Base-by-base conservation (phyloP, 2,797 vertebrate genomes). In the Oreochromis grahami region DNA sequence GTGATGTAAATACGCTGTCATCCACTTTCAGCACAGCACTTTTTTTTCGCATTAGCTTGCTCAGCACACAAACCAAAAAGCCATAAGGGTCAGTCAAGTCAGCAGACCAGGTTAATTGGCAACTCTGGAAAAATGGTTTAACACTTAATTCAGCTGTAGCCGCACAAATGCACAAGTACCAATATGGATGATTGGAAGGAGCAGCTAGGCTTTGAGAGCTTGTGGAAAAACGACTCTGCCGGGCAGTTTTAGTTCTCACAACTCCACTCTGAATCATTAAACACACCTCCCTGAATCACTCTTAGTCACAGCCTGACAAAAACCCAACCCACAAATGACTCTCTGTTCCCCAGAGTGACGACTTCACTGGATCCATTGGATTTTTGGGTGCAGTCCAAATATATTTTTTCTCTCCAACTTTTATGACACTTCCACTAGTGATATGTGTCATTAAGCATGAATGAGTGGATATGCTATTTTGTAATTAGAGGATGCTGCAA, bases 211-310 rank as follows among this genome's bases (percentile, higher is more conserved):
- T 87, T 92, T 85, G 70, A 78, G 76, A 63, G 32, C 52, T 77
- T 51, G 48, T 41, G 52, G 58, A 55, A 48, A 79, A 82, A 50
- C 58, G n/a, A 21, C 17, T 65, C 56, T 76, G 26, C 63, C 60
- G 50, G 63, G 43, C 63, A 45, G 74, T 50, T 70, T 52, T 24
- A 86, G 55, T 82, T 91, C 84, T 91, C 68, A 88, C 79, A 87
- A 78, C 76, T 90, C 84, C 89, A 86, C 78, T 92, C 85, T 92
- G 86, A 93, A 85, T 95, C 92, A 92, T 92, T 93, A 79, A 88
- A 77, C 78, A 80, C 3, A 7, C 82, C 60, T 87, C 77, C 24
- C 76, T 91, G 90, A 94, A 88, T 94, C 92, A 91, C 80, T 78
- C 74, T 92, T 91, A 93, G 87, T 94, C 93, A 90, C 84, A 88